Evolutionary conservation across 2,797 vertebrate species (phyloP).

Genomic region (Uromys caudimaculatus): DNA sequence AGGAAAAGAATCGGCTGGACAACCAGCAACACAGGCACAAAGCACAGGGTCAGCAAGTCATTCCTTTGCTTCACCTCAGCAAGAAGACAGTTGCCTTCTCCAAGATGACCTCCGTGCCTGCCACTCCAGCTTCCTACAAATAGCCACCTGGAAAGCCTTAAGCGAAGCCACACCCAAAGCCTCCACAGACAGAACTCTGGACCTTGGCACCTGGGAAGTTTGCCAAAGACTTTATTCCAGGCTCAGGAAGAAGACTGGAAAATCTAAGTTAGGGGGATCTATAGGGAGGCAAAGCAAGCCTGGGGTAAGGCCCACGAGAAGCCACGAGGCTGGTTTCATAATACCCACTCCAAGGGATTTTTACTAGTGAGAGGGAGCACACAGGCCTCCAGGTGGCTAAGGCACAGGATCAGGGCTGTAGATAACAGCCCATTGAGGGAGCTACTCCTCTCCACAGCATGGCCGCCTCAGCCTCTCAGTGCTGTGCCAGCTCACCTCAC

Average conservation of each 20-base stretch:
- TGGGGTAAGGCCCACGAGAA: not conserved
- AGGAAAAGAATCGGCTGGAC: not conserved
- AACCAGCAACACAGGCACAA: not conserved
- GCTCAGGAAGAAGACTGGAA: not conserved
- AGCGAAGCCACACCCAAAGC: not conserved
- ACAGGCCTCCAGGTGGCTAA: not conserved
- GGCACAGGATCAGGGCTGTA: not conserved
- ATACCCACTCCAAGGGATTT: not conserved
- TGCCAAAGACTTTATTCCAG: not conserved
- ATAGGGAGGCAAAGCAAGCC: not conserved
- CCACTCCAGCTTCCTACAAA: not conserved
- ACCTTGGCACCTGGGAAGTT: rapidly evolving
- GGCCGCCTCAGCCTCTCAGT: no score
- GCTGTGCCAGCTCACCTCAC: not conserved
- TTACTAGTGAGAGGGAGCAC: not conserved
- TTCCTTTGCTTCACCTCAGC: not conserved
- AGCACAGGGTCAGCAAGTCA: not conserved
- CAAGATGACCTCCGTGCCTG: not conserved
- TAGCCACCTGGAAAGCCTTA: not conserved
- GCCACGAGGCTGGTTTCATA: not conserved
- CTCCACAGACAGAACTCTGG: not conserved
- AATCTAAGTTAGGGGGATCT: not conserved
- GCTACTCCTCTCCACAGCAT: not conserved
- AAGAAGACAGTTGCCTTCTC: not conserved
- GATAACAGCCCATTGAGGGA: not conserved